These are phyloP conservation scores for Hartigia nigra DNA, from an alignment of 2,888 invertebrate genomes.

Conservation along the genomic window DNA sequence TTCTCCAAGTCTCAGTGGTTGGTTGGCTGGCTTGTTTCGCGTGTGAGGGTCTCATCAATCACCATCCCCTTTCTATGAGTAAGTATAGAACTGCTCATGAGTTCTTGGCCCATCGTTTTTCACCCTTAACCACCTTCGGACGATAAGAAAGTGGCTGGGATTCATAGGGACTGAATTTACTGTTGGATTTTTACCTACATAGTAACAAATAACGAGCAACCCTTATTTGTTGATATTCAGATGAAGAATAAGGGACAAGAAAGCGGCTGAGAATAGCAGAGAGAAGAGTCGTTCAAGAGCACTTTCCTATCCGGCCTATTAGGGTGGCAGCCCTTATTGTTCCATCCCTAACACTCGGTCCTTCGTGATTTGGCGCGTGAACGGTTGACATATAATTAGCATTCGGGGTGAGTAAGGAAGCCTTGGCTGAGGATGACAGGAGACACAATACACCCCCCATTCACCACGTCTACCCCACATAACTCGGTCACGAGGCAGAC, in stretches of 20 bases:
- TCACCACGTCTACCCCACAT: slow-evolving; percentile 44
- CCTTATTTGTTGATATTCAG: neutral
- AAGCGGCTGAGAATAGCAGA: neutral
- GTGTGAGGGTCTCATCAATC: slow-evolving; percentile 58
- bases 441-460: slow-evolving; percentile 54
- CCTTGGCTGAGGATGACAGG: slow-evolving; percentile 63
- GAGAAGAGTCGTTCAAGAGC: neutral
- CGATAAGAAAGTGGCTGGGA: slow-evolving; percentile 47
- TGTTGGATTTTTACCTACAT: neutral
- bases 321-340: slow-evolving; percentile 37
- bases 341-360: slow-evolving; percentile 45
- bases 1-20: neutral
- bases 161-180: neutral
- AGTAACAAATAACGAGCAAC: too few species aligned
- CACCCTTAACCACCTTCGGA: slow-evolving; percentile 42
- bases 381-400: slow-evolving; percentile 63
- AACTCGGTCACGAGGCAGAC: slow-evolving; percentile 50
- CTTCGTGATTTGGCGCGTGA: slow-evolving; percentile 40
- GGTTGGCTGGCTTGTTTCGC: slow-evolving; percentile 38
- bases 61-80: slow-evolving; percentile 44
- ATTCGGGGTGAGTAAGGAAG: slow-evolving; percentile 58
- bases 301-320: slow-evolving; percentile 5
- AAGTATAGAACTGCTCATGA: slow-evolving; percentile 43
- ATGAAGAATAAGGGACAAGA: neutral
- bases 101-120: slow-evolving; percentile 55